Evolutionary conservation across 2,797 vertebrate genomes (phyloP), one percentile per base, ranked within the genome.

Genomic region (Dendrocincla fuliginosa): DNA sequence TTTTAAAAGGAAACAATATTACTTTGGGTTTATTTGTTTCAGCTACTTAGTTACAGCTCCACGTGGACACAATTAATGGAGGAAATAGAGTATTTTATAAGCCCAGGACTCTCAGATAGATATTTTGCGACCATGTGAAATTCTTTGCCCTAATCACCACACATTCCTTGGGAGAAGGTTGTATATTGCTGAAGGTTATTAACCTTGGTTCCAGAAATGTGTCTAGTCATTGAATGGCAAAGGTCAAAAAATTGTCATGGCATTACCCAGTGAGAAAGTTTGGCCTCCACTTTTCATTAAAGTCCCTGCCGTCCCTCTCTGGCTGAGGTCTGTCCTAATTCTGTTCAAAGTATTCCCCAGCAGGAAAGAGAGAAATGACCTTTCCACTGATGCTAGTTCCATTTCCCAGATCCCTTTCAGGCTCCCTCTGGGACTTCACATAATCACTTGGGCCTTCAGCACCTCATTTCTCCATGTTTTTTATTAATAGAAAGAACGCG

Each of bases 1-100:
- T 97, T 98, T 98, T 98, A 89, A 98, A 98, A 97, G 98, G 98
- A 98, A 98, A 97, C 97, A 97, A 98, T 98, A 98, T 98, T 98
- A 97, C 97, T 98, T 97, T 88, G 93, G 95, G 96, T 98, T 98
- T 98, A 98, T 98, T 98, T 98, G 98, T 98, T 98, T 95, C 97
- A 98, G 97, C 97, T 98, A 98, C 97, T 97, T 98, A 97, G 97
- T 98, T 98, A 98, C 98, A 98, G 96, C 95, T 98, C 98, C 98
- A 97, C 97, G 79, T 87, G 97, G 98, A 97, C 97, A 97, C 96
- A 98, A 98, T 98, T 98, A 98, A 98, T 98, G 97, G 97, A 98
- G 98, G 98, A 98, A 98, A 98, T 97, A 97, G 97, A 97, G 97
- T 97, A 97, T 98, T 98, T 98, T 98, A 98, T 97, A 98, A 98